Evolutionary conservation across 2,888 invertebrate genomes (phyloP).

Genomic region (Leptodirus hochenwartii): DNA sequence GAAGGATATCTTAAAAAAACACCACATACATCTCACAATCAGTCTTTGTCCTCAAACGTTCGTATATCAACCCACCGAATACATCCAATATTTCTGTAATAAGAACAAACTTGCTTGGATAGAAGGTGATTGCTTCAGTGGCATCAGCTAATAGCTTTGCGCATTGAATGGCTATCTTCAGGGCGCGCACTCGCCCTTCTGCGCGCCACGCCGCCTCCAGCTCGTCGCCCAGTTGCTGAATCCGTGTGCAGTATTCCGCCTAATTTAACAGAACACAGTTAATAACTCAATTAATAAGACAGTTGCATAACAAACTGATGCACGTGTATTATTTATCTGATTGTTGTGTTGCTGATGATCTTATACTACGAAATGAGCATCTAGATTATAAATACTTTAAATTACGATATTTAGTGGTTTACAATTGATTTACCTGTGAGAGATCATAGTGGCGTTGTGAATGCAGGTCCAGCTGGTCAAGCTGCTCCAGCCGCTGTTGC

Average conservation of each 20-base stretch:
- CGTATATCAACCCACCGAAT: conserved; percentile 80
- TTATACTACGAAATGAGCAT: no score
- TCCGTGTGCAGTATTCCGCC: conserved; percentile 73
- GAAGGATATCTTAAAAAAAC: neutral
- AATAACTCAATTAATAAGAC: no score
- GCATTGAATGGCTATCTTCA: conserved; percentile 95
- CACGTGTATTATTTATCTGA: no score
- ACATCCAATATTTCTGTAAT: conserved; percentile 91
- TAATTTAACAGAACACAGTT: no score
- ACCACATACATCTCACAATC: conserved; percentile 35
- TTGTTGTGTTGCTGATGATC: no score
- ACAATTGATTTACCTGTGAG: no score
- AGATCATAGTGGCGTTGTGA: conserved; percentile 72
- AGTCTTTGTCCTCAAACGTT: conserved; percentile 61
- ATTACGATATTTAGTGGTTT: no score
- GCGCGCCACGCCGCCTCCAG: conserved; percentile 83
- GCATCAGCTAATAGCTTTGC: conserved; percentile 82
- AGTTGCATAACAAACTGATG: no score
- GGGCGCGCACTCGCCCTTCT: conserved; percentile 85
- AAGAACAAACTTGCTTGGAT: conserved; percentile 94
- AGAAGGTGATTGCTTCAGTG: conserved; percentile 83
- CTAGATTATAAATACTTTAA: no score
- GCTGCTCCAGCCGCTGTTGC: conserved; percentile 75
- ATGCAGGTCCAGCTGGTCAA: conserved; percentile 88
- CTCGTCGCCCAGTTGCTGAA: conserved; percentile 82